Conservation (phyloP, 2,888 invertebrate species). For the Rhogogaster chlorosoma region DNA sequence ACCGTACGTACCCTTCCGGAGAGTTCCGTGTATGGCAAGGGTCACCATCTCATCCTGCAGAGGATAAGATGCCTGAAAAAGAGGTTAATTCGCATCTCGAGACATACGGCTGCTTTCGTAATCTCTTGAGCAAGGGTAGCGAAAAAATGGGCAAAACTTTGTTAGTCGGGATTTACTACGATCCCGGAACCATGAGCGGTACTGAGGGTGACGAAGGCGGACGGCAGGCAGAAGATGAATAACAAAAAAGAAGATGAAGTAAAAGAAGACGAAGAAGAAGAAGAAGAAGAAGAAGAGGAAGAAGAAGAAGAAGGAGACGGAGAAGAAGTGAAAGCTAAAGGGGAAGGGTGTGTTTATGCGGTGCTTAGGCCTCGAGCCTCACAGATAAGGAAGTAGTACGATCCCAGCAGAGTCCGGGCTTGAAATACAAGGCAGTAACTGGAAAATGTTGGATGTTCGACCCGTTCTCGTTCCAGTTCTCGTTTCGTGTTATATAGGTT, state of each 20-base stretch:
- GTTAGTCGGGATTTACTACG: constrained; percentile 30
- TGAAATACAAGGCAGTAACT: constrained; percentile 44
- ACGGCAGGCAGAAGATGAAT: not conserved
- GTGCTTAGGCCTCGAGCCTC: constrained; percentile 50
- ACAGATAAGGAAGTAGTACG: constrained; percentile 47
- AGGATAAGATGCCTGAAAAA: constrained; percentile 42
- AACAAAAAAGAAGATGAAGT: not conserved
- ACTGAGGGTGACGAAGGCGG: not conserved
- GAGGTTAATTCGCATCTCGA: constrained; percentile 39
- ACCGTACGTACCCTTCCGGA: not conserved
- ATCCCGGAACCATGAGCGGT: constrained; percentile 4
- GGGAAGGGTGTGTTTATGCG: constrained; percentile 49
- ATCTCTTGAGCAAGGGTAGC: constrained; percentile 28
- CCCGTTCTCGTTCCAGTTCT: constrained; percentile 5
- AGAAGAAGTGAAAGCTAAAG: not conserved
- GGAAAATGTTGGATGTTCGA: constrained; percentile 43
- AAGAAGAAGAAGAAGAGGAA: constrained; percentile 3
- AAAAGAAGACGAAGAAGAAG: not conserved
- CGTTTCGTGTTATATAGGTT: constrained; percentile 18
- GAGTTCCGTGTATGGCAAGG: not conserved
- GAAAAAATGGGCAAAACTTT: constrained; percentile 38
- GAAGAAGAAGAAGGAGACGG: not conserved
- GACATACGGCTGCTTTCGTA: constrained; percentile 29
- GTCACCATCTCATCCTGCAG: constrained; percentile 5
- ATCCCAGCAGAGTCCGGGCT: not conserved